phyloP scores from a whole-genome alignment of 1,140 invertebrate genomes.

The Plodia interpunctella region DNA sequence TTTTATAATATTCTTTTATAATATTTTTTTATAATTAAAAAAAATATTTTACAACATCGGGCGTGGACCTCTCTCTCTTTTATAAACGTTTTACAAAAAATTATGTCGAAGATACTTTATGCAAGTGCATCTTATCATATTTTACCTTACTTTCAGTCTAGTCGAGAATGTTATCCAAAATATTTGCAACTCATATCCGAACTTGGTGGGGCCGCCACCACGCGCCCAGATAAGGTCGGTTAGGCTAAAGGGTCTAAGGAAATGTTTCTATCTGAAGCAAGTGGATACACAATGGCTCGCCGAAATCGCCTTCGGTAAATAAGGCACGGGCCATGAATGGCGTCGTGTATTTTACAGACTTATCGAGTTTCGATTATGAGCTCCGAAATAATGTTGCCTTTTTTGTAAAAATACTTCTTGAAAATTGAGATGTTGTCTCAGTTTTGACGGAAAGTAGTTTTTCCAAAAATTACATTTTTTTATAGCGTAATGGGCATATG shows the following conservation, averaged over 20 bases:
- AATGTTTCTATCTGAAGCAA: background rate
- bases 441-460: too few relatives aligned
- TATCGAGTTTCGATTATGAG: conserved; percentile 5
- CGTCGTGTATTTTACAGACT: background rate
- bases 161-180: too few relatives aligned
- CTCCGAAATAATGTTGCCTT: background rate
- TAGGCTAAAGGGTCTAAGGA: conserved; percentile 3
- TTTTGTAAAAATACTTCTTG: background rate
- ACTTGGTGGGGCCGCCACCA: background rate
- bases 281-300: background rate
- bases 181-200: background rate
- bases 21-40: too few relatives aligned
- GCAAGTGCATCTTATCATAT: too few relatives aligned
- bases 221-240: background rate
- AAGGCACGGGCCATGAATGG: background rate
- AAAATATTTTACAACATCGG: too few relatives aligned
- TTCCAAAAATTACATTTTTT: too few relatives aligned
- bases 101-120: too few relatives aligned
- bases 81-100: too few relatives aligned
- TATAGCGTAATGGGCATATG: too few relatives aligned
- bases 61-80: too few relatives aligned
- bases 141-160: too few relatives aligned
- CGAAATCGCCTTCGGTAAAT: conserved; percentile 6
- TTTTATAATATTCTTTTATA: too few relatives aligned
- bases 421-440: background rate